Evolutionary conservation across 1,140 invertebrate species (phyloP).

Genomic region (Drosophila subpulchrella): DNA sequence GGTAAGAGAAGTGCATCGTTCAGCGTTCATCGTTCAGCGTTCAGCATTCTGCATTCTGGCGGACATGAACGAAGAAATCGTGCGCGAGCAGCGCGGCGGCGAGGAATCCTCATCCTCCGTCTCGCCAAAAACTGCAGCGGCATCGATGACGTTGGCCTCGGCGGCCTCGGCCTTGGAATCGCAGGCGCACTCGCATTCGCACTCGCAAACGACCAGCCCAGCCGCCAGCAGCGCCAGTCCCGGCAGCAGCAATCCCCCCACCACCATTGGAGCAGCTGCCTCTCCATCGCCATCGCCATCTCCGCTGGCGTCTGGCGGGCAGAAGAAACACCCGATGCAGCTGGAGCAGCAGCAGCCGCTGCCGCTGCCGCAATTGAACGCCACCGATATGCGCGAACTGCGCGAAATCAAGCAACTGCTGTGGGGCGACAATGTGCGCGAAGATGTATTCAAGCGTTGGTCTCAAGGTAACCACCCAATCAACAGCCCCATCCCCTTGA

Average conservation of each 20-base stretch:
- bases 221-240: background rate
- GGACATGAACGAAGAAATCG: conserved; percentile 63
- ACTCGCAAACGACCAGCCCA: conserved; percentile 1
- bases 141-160: conserved; percentile 71
- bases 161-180: conserved; percentile 71
- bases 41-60: background rate
- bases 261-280: conserved; percentile 21
- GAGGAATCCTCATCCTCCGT: conserved; percentile 55
- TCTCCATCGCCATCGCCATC: background rate
- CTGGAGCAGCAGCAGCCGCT: conserved; percentile 20
- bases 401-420: conserved; percentile 90
- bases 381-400: conserved; percentile 85
- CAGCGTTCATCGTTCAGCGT: background rate
- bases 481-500: background rate
- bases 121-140: conserved; percentile 67
- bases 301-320: conserved; percentile 18
- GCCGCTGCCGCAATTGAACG: conserved; percentile 34
- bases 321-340: conserved; percentile 23
- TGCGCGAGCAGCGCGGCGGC: conserved; percentile 58
- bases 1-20: conserved; percentile 8
- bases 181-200: conserved; percentile 36
- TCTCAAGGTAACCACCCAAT: conserved; percentile 89
- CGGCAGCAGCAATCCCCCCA: conserved; percentile 13
- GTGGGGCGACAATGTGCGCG: conserved; percentile 92
- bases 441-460: conserved; percentile 95